Evolutionary conservation across 2,888 invertebrate genomes (phyloP).

Genomic region (Pachycephus smyrnensis): DNA sequence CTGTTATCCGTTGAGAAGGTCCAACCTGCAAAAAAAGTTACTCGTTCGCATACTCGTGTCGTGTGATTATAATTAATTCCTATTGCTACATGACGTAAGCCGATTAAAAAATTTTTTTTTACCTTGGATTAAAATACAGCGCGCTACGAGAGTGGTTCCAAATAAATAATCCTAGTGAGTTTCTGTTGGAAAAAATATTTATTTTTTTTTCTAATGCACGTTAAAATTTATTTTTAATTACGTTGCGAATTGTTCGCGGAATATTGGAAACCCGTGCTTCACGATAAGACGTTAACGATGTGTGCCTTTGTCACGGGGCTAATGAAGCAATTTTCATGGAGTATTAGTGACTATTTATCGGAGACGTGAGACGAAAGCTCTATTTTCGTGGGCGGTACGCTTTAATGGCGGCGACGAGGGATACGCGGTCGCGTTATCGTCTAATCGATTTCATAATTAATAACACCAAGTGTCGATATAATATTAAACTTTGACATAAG

Average conservation of each 20-base stretch:
- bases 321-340: neutral
- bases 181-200: neutral
- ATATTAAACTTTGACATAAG: neutral
- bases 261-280: neutral
- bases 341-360: neutral
- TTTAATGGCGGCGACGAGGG: neutral
- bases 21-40: neutral
- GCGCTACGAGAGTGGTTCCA: neutral
- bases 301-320: neutral
- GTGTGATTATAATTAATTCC: neutral
- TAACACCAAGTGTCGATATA: neutral
- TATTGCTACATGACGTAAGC: neutral
- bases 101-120: neutral
- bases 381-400: neutral
- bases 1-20: neutral
- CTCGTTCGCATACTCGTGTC: neutral
- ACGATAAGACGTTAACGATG: neutral
- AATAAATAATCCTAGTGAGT: neutral
- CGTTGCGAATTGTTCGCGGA: neutral
- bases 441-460: neutral
- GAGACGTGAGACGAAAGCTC: neutral
- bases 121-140: neutral
- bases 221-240: neutral
- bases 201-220: neutral
- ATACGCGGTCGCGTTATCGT: neutral